A percentile compares a stretch with the other conserved stretches of the same genome.
Conservation (phyloP, 2,797 vertebrate species). For the Darevskia mixta region DNA sequence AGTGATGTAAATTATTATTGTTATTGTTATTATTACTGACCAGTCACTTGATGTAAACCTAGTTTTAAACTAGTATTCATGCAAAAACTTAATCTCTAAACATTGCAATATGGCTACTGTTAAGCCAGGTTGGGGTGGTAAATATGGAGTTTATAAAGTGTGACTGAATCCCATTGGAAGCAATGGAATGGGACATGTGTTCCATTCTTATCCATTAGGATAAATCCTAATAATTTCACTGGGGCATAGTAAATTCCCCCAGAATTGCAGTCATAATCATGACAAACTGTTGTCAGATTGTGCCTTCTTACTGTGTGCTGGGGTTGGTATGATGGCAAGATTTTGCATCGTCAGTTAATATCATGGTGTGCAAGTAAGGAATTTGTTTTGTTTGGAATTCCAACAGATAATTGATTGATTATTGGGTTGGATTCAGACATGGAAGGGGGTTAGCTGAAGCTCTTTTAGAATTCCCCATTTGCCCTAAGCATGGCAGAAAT, state of each 20-base stretch:
- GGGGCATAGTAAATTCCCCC: not conserved
- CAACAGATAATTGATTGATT: too few species aligned
- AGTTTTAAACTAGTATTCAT: not conserved
- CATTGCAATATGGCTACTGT: not conserved
- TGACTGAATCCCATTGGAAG: not conserved
- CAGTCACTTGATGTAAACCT: not conserved
- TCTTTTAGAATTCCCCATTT: not conserved
- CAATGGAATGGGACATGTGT: not conserved
- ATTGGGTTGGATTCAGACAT: too few species aligned
- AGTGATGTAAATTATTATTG: not conserved
- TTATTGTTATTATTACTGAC: not conserved
- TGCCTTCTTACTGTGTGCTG: not conserved
- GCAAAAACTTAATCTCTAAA: not conserved
- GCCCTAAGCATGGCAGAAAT: not conserved
- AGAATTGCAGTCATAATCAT: not conserved
- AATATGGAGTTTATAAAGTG: not conserved
- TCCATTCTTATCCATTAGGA: not conserved
- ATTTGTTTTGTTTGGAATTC: not conserved
- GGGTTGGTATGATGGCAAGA: not conserved
- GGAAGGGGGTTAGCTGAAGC: not conserved
- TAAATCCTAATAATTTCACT: not conserved
- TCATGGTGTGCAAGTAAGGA: not conserved
- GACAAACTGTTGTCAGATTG: not conserved
- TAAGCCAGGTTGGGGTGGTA: not conserved
- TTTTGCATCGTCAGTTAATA: not conserved